Conservation (phyloP, 2,113 vertebrate species). For the Megaleporinus macrocephalus region DNA sequence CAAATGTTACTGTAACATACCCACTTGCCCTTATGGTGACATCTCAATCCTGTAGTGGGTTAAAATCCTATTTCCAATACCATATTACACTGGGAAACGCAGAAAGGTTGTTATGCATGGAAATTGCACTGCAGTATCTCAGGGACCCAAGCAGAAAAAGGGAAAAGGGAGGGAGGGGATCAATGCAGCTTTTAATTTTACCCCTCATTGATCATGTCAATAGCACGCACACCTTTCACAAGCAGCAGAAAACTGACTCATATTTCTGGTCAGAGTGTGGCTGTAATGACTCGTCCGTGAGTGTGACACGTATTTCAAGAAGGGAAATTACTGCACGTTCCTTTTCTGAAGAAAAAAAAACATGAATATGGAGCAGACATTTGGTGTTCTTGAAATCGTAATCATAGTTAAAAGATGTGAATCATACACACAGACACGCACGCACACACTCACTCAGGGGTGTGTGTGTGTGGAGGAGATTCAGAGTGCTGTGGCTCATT, state of each 20-base stretch:
- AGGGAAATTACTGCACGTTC: conserved; percentile 39
- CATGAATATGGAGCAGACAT: conserved; percentile 27
- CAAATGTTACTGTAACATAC: neutral
- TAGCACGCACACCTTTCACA: conserved; percentile 54
- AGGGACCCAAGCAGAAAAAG: conserved; percentile 42
- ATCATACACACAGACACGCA: neutral
- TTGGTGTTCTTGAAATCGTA: conserved; percentile 30
- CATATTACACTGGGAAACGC: conserved; percentile 45
- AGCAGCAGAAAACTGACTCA: conserved; percentile 46
- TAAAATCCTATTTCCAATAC: conserved; percentile 49
- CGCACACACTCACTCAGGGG: conserved; percentile 3
- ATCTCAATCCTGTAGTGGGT: conserved; percentile 39
- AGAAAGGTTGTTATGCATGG: conserved; percentile 51
- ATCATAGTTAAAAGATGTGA: conserved; percentile 8
- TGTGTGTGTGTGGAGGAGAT: neutral
- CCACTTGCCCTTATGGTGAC: conserved; percentile 30
- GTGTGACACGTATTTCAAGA: conserved; percentile 32
- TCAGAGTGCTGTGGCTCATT: conserved; percentile 47
- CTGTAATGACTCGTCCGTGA: conserved; percentile 40
- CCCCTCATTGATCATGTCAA: conserved; percentile 65
- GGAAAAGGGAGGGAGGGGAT: conserved; percentile 38
- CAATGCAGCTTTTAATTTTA: conserved; percentile 67
- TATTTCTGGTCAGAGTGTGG: conserved; percentile 40
- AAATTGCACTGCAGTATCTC: conserved; percentile 47
- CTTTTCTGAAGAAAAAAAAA: conserved; percentile 17